phyloP scores from a whole-genome alignment of 1,140 invertebrate genomes.

The Papilio polyxenes region DNA sequence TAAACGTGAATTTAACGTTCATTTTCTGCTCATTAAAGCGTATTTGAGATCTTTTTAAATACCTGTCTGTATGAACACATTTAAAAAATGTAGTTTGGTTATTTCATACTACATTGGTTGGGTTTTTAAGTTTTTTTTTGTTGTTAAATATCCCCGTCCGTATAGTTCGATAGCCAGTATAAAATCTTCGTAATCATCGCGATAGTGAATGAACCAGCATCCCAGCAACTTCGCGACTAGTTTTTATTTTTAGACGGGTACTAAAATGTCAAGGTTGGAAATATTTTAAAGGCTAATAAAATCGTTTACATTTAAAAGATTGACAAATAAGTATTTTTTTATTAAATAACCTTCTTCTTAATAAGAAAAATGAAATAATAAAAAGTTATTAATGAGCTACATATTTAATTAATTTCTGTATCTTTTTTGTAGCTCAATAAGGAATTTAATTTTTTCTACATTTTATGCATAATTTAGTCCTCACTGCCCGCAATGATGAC shows the following conservation, averaged over 20 bases:
- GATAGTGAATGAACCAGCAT: conserved; percentile 35
- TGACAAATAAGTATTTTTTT: not conserved
- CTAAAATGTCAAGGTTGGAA: conserved; percentile 31
- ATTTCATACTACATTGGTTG: not conserved
- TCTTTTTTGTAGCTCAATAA: not conserved
- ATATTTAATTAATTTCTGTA: not conserved
- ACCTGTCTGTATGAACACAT: not conserved
- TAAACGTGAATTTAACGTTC: not conserved
- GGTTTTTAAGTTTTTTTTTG: not conserved
- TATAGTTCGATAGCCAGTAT: conserved; percentile 29
- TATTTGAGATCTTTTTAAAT: not conserved
- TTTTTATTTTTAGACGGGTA: conserved; percentile 28
- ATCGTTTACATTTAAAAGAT: not conserved
- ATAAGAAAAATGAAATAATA: conserved; percentile 26
- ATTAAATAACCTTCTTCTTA: conserved; percentile 18
- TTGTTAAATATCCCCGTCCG: not conserved
- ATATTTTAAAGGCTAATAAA: conserved; percentile 17
- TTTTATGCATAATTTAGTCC: not conserved
- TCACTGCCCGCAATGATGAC: conserved; percentile 28
- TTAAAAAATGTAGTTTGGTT: not conserved
- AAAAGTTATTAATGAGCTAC: not conserved
- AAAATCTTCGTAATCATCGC: conserved; percentile 28
- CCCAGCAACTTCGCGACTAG: conserved; percentile 22
- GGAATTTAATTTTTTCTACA: not conserved
- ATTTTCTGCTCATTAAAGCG: not conserved